A percentile compares a stretch with the other conserved stretches of the same genome.
phyloP scores from a whole-genome alignment of 30 jellyfish, hydroid and myxozoan genomes.

The Aurelia aurita region DNA sequence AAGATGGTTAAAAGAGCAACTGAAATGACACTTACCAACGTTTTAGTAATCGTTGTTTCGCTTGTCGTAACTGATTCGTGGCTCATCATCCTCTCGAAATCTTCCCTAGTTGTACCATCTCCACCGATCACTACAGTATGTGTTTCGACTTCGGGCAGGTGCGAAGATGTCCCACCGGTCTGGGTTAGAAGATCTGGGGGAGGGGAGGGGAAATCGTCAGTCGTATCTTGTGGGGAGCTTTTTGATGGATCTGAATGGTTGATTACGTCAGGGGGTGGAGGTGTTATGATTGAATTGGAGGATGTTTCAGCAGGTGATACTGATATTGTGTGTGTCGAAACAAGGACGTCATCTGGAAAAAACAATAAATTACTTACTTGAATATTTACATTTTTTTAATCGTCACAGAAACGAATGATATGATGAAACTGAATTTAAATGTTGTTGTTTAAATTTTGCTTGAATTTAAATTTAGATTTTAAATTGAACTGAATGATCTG shows the following conservation, averaged over 20 bases:
- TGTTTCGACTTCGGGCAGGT: constrained; percentile 65
- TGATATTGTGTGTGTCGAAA: constrained; percentile 48
- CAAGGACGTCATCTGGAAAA: constrained; percentile 37
- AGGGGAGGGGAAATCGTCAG: constrained; percentile 64
- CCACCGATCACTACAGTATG: constrained; percentile 44
- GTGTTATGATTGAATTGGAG: background rate
- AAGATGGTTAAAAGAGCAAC: no score
- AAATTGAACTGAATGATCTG: no score
- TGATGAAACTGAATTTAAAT: no score
- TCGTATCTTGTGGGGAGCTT: constrained; percentile 8
- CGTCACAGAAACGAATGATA: no score
- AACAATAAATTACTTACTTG: background rate
- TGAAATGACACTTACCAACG: constrained; percentile 33
- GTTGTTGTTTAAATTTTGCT: no score
- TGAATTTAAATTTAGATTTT: no score
- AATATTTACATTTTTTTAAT: no score
- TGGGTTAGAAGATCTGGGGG: constrained; percentile 70
- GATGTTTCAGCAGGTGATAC: constrained; percentile 52
- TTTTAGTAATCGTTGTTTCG: constrained; percentile 62
- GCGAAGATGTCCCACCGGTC: constrained; percentile 19
- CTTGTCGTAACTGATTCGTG: constrained; percentile 44
- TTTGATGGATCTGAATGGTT: constrained; percentile 37
- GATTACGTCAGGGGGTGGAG: constrained; percentile 78
- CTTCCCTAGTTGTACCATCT: constrained; percentile 38
- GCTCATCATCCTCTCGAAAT: constrained; percentile 44